Conservation (phyloP, 2,113 vertebrate genomes). For the Pimephales promelas region DNA sequence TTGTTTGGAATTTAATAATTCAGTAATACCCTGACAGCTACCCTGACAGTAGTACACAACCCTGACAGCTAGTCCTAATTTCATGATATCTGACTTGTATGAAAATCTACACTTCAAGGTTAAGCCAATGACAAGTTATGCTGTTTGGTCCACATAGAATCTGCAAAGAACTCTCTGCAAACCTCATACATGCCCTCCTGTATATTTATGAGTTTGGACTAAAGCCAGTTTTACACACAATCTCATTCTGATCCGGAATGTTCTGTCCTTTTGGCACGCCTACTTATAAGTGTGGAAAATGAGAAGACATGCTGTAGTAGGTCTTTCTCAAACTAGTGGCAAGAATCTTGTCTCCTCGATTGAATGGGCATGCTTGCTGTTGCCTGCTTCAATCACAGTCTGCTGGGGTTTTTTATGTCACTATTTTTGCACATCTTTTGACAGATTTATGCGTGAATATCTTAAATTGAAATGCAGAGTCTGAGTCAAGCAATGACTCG, state of each 20-base stretch:
- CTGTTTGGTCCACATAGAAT: background rate
- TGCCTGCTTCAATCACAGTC: slow-evolving; percentile 33
- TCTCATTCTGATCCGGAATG: background rate
- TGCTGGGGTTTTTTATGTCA: slow-evolving; percentile 34
- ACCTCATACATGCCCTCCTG: background rate
- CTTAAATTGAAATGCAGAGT: slow-evolving; percentile 51
- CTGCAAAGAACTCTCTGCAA: background rate
- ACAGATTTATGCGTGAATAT: slow-evolving; percentile 54
- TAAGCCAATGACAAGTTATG: background rate
- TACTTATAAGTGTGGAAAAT: slow-evolving; percentile 32
- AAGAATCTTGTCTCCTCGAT: background rate
- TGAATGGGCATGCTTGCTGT: slow-evolving; percentile 18
- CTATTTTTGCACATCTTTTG: slow-evolving; percentile 16
- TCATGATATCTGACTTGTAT: background rate
- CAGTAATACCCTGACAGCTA: background rate
- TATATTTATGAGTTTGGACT: slow-evolving; percentile 4
- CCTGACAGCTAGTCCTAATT: background rate
- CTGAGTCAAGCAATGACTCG: slow-evolving; percentile 44
- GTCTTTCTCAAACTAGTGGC: slow-evolving; percentile 9
- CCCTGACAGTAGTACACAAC: background rate
- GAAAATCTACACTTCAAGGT: background rate
- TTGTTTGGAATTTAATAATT: background rate
- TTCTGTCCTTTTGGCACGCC: background rate
- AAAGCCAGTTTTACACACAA: background rate
- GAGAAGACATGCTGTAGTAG: slow-evolving; percentile 3